Evolutionary conservation across 2,797 vertebrate genomes (phyloP).

Genomic region (Anas bahamensis): DNA sequence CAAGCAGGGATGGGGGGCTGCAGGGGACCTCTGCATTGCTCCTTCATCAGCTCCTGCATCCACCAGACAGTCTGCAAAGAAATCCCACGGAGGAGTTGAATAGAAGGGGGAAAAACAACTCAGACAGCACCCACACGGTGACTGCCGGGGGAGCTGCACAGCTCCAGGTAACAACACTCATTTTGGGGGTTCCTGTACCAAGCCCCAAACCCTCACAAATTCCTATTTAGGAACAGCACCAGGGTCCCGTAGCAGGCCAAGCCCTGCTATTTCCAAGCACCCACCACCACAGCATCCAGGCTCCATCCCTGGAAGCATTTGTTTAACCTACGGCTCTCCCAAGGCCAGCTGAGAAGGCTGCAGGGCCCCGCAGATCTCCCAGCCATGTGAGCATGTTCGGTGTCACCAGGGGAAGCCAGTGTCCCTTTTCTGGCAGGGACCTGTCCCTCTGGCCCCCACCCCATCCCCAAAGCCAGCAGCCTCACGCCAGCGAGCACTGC

Average conservation of each 20-base stretch:
- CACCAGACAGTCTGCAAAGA: neutral
- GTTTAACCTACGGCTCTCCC: neutral
- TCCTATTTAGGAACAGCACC: neutral
- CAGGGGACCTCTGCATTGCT: neutral
- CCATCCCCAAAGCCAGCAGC: neutral
- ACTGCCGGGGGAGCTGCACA: neutral
- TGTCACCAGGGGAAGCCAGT: neutral
- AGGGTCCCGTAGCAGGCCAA: neutral
- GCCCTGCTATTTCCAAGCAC: neutral
- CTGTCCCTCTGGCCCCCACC: neutral
- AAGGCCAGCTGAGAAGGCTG: neutral
- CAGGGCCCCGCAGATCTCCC: neutral
- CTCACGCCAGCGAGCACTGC: neutral
- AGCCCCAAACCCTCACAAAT: neutral
- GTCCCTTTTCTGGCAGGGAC: rapidly evolving
- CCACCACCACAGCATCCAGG: neutral
- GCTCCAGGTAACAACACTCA: rapidly evolving
- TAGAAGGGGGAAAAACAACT: neutral
- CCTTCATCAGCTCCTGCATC: neutral
- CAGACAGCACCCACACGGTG: rapidly evolving
- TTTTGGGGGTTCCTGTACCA: neutral
- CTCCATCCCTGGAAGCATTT: neutral
- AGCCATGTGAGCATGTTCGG: rapidly evolving
- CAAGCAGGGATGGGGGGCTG: constrained; percentile 1
- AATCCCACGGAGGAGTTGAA: neutral